Conservation (phyloP, 2,797 vertebrate species). For the Aselliscus stoliczkanus region DNA sequence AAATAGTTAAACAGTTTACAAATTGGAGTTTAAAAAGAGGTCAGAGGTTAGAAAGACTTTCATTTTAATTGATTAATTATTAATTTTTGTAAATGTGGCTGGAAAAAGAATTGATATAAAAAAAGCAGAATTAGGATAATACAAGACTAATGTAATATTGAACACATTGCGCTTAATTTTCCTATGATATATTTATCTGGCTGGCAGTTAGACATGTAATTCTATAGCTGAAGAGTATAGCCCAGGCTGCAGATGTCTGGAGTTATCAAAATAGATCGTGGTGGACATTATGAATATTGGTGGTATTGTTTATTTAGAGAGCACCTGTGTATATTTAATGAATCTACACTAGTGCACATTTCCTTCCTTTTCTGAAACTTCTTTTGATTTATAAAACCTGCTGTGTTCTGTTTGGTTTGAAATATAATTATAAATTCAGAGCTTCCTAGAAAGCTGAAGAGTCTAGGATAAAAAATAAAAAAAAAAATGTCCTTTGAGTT, state of each 20-base stretch:
- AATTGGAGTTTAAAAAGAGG: background rate
- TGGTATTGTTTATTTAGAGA: background rate
- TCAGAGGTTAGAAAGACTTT: background rate
- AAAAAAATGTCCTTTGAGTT: background rate
- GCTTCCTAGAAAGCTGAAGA: background rate
- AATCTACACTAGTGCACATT: background rate
- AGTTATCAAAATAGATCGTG: background rate
- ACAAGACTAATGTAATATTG: background rate
- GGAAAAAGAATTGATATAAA: background rate
- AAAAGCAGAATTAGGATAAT: background rate
- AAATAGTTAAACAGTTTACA: background rate
- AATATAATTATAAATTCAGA: background rate
- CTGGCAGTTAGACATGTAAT: background rate
- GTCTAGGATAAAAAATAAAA: background rate
- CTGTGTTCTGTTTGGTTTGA: background rate
- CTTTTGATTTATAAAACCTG: background rate
- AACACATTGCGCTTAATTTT: background rate
- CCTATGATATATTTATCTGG: background rate
- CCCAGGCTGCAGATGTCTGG: background rate
- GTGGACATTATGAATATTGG: background rate
- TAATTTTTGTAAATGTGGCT: background rate
- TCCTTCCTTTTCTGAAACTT: background rate
- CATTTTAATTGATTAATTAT: background rate
- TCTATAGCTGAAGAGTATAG: background rate
- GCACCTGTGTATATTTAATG: background rate